Evolutionary conservation across 2,888 invertebrate species (phyloP), one percentile per base, ranked within the genome.

Genomic region (Cephus pulcher): DNA sequence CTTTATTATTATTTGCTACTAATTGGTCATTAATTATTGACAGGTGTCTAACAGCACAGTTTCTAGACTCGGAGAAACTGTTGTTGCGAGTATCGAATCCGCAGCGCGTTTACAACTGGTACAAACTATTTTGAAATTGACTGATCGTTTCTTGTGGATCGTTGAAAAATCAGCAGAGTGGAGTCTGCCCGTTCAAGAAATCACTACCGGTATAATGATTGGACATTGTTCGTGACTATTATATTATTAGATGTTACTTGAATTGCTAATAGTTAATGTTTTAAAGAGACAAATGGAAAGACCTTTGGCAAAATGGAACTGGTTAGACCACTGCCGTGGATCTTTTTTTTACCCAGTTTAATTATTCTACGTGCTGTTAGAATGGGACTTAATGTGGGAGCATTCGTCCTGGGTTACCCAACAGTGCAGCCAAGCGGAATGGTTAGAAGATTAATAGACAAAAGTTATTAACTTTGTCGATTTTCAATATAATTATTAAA

Each of bases 291-390:
- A n/a, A 91, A 92, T 79, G 88, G 87, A 37, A 89, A 90, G 76
- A 15, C 85, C 1, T 87, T 85, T 2, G 92, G 92, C 0, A 92
- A 92, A 77, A 91, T 92, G 0, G 93, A 93, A 85, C 87, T 94
- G 76, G 92, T 93, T n/a, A 92, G 94, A 37, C 94, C 94, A 0
- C 85, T 94, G 76, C 94, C 94, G 0, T 94, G 94, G 94, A 86
- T 94, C 35, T 90, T 94, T 69, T 94, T 94, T 85, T 87, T 94
- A 23, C 89, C 92, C 37, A 89, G 93, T 83, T 88, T 94, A 75
- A 84, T 94, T 11, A 78, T 92, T 0, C 88, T 94, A 11, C 91
- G 94, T 1, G 80, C 92, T 71, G 88, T 92, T 6, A 91, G 94
- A 80, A 91, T 92, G 81, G 87, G 89, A 0, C 88, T 93, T 77